A percentile compares a stretch with the other conserved stretches of the same genome.
These are phyloP conservation scores for Psylliodes chrysocephalus DNA, from an alignment of 2,888 invertebrate species.

Conservation along the genomic window DNA sequence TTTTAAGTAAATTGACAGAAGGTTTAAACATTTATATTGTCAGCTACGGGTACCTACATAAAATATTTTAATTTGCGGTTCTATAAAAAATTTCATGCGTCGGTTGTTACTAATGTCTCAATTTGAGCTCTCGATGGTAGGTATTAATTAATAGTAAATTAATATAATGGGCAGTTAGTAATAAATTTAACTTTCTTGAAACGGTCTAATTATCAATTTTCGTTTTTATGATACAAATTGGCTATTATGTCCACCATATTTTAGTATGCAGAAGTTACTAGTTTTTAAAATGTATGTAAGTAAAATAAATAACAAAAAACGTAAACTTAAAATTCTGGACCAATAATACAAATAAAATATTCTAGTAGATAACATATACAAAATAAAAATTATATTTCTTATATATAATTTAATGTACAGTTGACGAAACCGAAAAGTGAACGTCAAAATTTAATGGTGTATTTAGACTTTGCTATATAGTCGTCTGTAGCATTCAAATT, in stretches of 20 bases:
- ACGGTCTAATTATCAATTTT: slow-evolving; percentile 18
- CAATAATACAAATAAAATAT: too few relatives aligned
- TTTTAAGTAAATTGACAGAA: slow-evolving; percentile 35
- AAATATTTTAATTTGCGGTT: slow-evolving; percentile 31
- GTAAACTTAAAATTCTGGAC: too few relatives aligned
- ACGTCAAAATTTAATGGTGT: too few relatives aligned
- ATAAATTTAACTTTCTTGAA: slow-evolving; percentile 16
- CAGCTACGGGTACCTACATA: slow-evolving; percentile 42
- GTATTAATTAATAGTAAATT: slow-evolving; percentile 21
- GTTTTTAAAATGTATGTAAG: too few relatives aligned
- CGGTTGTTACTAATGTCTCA: slow-evolving; percentile 39
- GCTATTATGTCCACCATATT: neutral
- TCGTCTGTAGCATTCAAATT: too few relatives aligned
- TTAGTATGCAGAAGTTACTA: too few relatives aligned
- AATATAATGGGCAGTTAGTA: slow-evolving; percentile 7
- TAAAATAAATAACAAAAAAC: too few relatives aligned
- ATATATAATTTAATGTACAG: too few relatives aligned
- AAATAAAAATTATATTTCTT: too few relatives aligned
- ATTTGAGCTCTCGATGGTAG: slow-evolving; percentile 24
- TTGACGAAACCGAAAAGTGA: too few relatives aligned
- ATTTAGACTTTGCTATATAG: too few relatives aligned
- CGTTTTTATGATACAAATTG: slow-evolving; percentile 12
- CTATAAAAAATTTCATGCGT: slow-evolving; percentile 31
- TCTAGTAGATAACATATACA: too few relatives aligned
- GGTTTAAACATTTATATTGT: slow-evolving; percentile 25